Evolutionary conservation across 2,888 invertebrate species (phyloP), one percentile per base, ranked within the genome.

Genomic region (Ophraella communa): DNA sequence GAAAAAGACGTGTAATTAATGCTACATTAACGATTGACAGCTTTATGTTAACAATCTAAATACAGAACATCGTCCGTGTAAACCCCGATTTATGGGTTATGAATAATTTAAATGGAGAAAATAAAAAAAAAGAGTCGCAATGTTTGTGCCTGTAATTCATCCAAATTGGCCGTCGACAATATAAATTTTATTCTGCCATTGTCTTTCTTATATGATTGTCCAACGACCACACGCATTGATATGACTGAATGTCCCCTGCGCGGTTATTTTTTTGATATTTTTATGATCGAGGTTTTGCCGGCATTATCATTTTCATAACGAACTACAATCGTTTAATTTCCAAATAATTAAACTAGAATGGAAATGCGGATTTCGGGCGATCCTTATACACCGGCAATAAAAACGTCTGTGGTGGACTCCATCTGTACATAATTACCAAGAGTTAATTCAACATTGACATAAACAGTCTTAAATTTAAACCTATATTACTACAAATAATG

Each of bases 41-140:
- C 72, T 79, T 79, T 79, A 79, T 79, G 79, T 77, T 78, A 77
- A 78, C 78, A 78, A 78, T 78, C 78, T 76, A 76, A 74, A 78
- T 75, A 76, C 74, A 74, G 77, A 75, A 76, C 75, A 71, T 73
- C 73, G 73, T 70, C 72, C 75, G 75, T 77, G 75, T 76, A 76
- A 77, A 78, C 76, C 76, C 76, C 75, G 77, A 79, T 79, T 79
- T 78, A 79, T 79, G 78, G 76, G 74, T 78, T 79, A 78, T 78
- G 78, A 79, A 79, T 79, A 78, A 79, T 78, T 79, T 78, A 74
- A 73, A 74, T 72, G 66, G 74, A 73, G 30, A 61, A 74, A n/a
- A n/a, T n/a, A n/a, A n/a, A n/a, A n/a, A n/a, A n/a, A n/a, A 74
- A 75, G 75, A 51, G 75, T 76, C 73, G 73, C 73, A 73, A 74